Evolutionary conservation across 2,113 vertebrate genomes (phyloP).

Genomic region (Lepisosteus oculatus): DNA sequence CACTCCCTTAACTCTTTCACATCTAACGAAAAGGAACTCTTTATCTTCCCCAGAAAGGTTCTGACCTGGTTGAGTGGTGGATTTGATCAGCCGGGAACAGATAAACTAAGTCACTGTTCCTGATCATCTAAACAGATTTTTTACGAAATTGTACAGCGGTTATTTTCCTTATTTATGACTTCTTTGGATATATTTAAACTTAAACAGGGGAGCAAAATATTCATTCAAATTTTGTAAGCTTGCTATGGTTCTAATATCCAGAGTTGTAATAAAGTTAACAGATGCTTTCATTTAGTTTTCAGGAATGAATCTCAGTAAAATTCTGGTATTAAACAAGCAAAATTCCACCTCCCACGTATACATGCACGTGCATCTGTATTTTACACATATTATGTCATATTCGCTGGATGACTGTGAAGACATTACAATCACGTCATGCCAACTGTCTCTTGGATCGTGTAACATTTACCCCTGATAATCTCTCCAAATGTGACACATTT

Average conservation of each 20-base stretch:
- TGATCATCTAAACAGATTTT: too few species aligned
- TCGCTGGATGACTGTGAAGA: slow-evolving; percentile 2
- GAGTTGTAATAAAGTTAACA: neutral
- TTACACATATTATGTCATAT: slow-evolving; percentile 9
- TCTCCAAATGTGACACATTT: slow-evolving; percentile 5
- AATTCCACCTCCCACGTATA: slow-evolving; percentile 48
- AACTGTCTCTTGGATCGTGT: slow-evolving; percentile 23
- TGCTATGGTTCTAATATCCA: too few species aligned
- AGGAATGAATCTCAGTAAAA: too few species aligned
- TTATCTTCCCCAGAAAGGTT: neutral
- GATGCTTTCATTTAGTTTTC: neutral
- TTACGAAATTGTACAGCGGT: too few species aligned
- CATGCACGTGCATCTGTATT: slow-evolving; percentile 40
- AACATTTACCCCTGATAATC: slow-evolving; percentile 10
- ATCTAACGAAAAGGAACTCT: neutral
- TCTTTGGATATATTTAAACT: too few species aligned
- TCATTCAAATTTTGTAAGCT: too few species aligned
- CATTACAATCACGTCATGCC: slow-evolving; percentile 14
- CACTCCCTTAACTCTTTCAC: slow-evolving; percentile 52
- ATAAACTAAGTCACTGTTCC: too few species aligned
- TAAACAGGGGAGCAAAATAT: too few species aligned
- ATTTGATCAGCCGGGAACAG: too few species aligned
- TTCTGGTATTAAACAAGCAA: too few species aligned
- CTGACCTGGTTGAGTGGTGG: neutral
- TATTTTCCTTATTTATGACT: too few species aligned